Percentiles rank a stretch among this genome's conserved stretches.
phyloP scores from a whole-genome alignment of 1,140 invertebrate genomes.

The Papilio aristodemus region DNA sequence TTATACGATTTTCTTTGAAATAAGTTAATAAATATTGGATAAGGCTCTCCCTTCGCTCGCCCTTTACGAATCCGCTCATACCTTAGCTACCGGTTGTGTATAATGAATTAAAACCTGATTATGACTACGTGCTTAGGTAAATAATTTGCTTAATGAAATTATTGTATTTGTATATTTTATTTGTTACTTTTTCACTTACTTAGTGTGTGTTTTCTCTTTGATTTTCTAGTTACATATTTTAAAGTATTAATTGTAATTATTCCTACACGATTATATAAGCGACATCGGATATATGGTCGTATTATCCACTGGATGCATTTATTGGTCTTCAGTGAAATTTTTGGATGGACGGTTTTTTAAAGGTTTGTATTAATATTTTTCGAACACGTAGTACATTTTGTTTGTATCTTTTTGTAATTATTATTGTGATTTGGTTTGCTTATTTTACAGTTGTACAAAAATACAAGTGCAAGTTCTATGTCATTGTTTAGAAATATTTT shows the following conservation, averaged over 20 bases:
- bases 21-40: conserved; percentile 79
- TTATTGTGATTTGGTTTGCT: no score
- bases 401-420: no score
- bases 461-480: no score
- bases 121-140: background rate
- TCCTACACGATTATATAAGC: background rate
- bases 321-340: no score
- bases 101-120: conserved; percentile 13
- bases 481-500: no score
- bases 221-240: no score
- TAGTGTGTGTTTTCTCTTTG: background rate
- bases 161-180: background rate
- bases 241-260: background rate
- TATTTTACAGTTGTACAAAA: no score
- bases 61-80: conserved; percentile 55
- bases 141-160: background rate
- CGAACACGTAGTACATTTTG: no score
- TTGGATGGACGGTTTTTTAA: no score
- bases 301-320: no score
- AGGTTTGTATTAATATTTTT: no score
- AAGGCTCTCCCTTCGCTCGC: conserved; percentile 61
- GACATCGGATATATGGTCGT: no score
- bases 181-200: background rate
- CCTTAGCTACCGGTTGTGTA: conserved; percentile 7
- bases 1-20: conserved; percentile 79